Base-by-base conservation (phyloP, 2,113 vertebrate species). In the Pedetes capensis region DNA sequence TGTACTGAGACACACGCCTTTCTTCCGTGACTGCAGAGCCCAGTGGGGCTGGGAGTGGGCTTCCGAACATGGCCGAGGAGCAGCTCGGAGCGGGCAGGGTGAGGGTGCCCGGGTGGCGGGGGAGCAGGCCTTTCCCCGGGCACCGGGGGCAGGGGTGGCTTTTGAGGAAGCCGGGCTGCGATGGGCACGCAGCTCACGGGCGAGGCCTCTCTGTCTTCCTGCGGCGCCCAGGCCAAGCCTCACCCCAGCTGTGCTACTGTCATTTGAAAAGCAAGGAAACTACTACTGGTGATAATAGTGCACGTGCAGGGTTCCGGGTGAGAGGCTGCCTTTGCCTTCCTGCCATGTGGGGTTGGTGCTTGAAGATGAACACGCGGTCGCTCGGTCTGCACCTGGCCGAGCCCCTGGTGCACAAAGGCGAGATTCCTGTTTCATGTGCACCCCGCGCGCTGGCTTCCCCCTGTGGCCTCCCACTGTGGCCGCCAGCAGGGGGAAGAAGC, bases 211-310 rank as follows among this genome's bases (percentile, higher is more conserved):
- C 91, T 79, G 98, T 98, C 98, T 98, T 98, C 98, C 98, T 97
- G 96, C 83, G 72, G 68, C 95, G 97, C 97, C 91, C 89, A 80
- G 55, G 49, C 95, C 92, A 85, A 93, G 97, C 98, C 97, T 97
- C 89, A 66, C 95, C 95, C 96, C 10, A 22, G 37, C 94, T 95
- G 97, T 96, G 97, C 97, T 97, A 91, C 97, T 98, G 96, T 98
- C 94, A 0, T 98, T 97, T 95, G 97, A 97, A 96, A 97, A 97
- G 98, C 97, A 92, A 98, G 97, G 93, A 97, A 97, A 85, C 94
- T 98, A 98, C 98, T 98, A 98, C 98, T 98, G 98, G 98, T 97
- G 51, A 98, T 97, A 42, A 96, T 97, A 84, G 88, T 97, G 94
- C 96, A 63, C 86, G 53, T 83, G 93, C 95, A 42, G 88, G 96